Evolutionary conservation across 2,797 vertebrate genomes (phyloP).

Genomic region (Protosalanx chinensis): DNA sequence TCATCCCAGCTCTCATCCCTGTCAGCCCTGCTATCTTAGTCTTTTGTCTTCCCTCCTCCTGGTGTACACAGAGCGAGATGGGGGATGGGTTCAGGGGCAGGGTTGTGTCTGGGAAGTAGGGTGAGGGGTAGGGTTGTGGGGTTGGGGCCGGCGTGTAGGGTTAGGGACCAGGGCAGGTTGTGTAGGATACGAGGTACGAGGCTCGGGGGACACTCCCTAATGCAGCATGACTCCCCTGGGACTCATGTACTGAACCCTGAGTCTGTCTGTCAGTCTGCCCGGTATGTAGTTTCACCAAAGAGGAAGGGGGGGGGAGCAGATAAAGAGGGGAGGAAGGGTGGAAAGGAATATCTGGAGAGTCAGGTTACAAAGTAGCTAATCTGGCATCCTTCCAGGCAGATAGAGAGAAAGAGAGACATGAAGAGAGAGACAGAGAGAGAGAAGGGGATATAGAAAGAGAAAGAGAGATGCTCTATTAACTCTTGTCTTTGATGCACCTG

Average conservation of each 20-base stretch:
- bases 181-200: no score
- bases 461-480: conserved; percentile 5
- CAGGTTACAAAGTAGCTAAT: not conserved
- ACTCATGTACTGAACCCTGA: no score
- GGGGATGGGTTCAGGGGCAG: conserved; percentile 7
- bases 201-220: no score
- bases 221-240: no score
- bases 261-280: no score
- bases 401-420: not conserved
- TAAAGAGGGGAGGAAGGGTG: not conserved
- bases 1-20: not conserved
- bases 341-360: not conserved
- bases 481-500: conserved; percentile 38
- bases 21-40: not conserved
- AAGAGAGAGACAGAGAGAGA: not conserved
- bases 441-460: no score
- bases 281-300: not conserved
- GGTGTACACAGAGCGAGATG: conserved; percentile 38
- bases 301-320: conserved; percentile 25
- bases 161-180: not conserved
- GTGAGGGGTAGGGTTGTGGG: not conserved
- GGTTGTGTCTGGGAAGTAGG: not conserved
- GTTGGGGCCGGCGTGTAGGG: not conserved
- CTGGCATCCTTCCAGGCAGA: not conserved
- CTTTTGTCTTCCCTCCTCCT: conserved; percentile 43